Evolutionary conservation across 2,888 invertebrate genomes (phyloP).

Genomic region (Drosophila maculinotata): DNA sequence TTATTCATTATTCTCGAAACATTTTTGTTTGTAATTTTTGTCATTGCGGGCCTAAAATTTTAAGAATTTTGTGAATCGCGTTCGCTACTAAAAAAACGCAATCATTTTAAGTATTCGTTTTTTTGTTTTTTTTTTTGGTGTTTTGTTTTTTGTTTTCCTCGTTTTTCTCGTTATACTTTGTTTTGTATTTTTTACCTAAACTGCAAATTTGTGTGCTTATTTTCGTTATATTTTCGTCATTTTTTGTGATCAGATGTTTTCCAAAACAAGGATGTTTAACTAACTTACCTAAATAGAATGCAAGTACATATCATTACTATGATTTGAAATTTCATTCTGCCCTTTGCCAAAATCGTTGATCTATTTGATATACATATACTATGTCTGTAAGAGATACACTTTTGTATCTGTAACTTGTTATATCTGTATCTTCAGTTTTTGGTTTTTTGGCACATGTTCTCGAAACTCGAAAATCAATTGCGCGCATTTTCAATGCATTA

Average conservation of each 20-base stretch:
- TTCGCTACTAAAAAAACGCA: slow-evolving; percentile 85
- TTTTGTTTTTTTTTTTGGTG: slow-evolving; percentile 41
- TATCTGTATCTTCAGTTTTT: slow-evolving; percentile 21
- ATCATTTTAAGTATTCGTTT: slow-evolving; percentile 63
- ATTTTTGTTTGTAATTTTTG: slow-evolving; percentile 40
- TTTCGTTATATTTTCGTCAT: slow-evolving; percentile 52
- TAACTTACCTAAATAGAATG: slow-evolving; percentile 63
- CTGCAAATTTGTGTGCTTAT: slow-evolving; percentile 65
- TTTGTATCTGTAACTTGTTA: slow-evolving; percentile 24
- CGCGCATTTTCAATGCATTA: slow-evolving; percentile 72
- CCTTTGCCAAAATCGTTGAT: slow-evolving; percentile 39
- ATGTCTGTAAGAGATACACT: slow-evolving; percentile 29
- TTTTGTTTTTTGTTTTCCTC: slow-evolving; percentile 41
- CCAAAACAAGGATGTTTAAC: slow-evolving; percentile 83
- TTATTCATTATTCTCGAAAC: slow-evolving; percentile 52
- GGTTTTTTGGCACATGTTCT: slow-evolving; percentile 79
- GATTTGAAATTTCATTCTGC: slow-evolving; percentile 41
- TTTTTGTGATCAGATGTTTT: slow-evolving; percentile 85
- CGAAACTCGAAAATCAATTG: slow-evolving; percentile 60
- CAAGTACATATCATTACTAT: slow-evolving; percentile 33
- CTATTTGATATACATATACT: slow-evolving; percentile 52
- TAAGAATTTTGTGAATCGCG: slow-evolving; percentile 79
- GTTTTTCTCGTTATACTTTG: slow-evolving; percentile 30
- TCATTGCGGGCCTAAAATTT: slow-evolving; percentile 53
- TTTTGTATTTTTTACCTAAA: slow-evolving; percentile 61